phyloP scores from a whole-genome alignment of 1,140 invertebrate species.

The Achroia grisella region DNA sequence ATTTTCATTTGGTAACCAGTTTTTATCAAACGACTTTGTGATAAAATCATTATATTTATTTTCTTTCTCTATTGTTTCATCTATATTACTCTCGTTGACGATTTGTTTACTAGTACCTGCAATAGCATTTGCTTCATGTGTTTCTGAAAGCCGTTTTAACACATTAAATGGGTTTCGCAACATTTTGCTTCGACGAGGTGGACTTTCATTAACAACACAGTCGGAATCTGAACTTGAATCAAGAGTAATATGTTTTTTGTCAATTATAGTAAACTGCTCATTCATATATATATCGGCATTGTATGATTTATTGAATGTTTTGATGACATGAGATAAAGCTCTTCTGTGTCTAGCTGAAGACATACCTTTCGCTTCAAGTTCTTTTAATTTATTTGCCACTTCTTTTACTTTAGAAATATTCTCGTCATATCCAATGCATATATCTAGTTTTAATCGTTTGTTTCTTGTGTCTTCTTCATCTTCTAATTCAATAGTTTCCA shows the following conservation, averaged over 20 bases:
- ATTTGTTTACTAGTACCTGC: slow-evolving; percentile 2
- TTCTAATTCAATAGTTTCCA: slow-evolving; percentile 50
- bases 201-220: slow-evolving; percentile 19
- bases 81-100: neutral
- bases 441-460: slow-evolving; percentile 23
- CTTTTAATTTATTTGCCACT: slow-evolving; percentile 29
- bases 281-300: slow-evolving; percentile 47
- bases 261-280: slow-evolving; percentile 32
- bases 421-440: slow-evolving; percentile 23
- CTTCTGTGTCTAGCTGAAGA: slow-evolving; percentile 36
- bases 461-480: slow-evolving; percentile 34
- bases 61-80: neutral
- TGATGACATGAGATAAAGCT: slow-evolving; percentile 43
- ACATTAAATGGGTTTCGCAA: slow-evolving; percentile 56
- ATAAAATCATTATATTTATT: slow-evolving; percentile 19
- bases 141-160: slow-evolving; percentile 40
- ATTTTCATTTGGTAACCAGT: slow-evolving; percentile 41
- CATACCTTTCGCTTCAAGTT: slow-evolving; percentile 28
- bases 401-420: slow-evolving; percentile 34
- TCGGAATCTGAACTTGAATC: slow-evolving; percentile 47
- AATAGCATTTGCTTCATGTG: slow-evolving; percentile 11
- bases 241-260: slow-evolving; percentile 34
- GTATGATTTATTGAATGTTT: slow-evolving; percentile 48
- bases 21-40: slow-evolving; percentile 22
- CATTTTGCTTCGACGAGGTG: slow-evolving; percentile 14